Percentiles rank a stretch among this genome's conserved stretches.
Conservation (phyloP, 1,140 invertebrate genomes). For the Nasonia longicornis region DNA sequence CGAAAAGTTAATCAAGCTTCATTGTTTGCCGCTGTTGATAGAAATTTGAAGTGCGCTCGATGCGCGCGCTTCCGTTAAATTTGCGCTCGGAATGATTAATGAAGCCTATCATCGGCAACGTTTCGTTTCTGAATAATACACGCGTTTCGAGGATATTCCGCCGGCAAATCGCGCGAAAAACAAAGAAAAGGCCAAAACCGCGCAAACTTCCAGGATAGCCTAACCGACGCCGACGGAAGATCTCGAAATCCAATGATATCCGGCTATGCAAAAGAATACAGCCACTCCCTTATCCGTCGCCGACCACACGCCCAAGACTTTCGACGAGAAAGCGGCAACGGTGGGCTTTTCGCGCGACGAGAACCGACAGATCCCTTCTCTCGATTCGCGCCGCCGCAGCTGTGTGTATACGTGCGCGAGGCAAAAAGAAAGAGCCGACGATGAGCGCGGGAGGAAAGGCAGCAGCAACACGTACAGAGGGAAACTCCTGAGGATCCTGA, state of each 20-base stretch:
- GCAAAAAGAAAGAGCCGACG: conserved; percentile 13
- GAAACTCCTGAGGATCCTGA: conserved; percentile 34
- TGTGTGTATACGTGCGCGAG: background rate
- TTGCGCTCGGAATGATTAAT: too few relatives aligned
- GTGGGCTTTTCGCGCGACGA: conserved; percentile 11
- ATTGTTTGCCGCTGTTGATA: too few relatives aligned
- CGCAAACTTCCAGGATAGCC: background rate
- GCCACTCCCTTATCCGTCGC: background rate
- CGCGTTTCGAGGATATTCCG: too few relatives aligned
- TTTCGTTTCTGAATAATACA: too few relatives aligned
- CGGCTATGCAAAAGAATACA: background rate
- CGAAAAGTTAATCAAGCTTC: too few relatives aligned
- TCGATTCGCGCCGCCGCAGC: background rate
- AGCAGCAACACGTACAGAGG: conserved; percentile 23
- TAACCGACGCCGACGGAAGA: background rate
- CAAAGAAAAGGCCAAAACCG: background rate
- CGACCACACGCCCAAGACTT: background rate
- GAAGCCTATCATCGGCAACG: too few relatives aligned
- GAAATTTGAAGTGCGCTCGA: too few relatives aligned
- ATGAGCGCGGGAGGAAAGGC: background rate
- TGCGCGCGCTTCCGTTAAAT: too few relatives aligned
- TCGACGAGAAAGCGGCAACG: background rate
- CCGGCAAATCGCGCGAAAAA: background rate
- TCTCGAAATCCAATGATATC: conserved; percentile 15
- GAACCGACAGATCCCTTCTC: conserved; percentile 4